Evolutionary conservation across 2,113 vertebrate species (phyloP), one percentile per base, ranked within the genome.

Genomic region (Morone chrysops): DNA sequence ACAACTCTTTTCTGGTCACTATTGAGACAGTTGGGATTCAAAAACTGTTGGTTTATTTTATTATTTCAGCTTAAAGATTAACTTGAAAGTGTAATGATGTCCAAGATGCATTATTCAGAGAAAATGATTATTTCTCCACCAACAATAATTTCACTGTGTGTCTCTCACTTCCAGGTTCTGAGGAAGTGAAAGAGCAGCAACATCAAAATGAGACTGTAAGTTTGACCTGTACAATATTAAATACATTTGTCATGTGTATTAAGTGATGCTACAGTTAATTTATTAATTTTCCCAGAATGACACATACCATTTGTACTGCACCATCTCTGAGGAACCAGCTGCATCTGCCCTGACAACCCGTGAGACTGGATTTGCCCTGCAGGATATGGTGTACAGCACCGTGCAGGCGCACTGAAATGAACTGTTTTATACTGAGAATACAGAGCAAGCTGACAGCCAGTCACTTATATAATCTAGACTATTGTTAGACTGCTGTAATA

Each of bases 241-340:
- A 14, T 41, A 2, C 50, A 20, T 63, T 4, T 38, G 7, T 0
- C 4, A 17, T 40, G 6, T 61, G n/a, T 17, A 54, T 54, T 18
- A 40, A 45, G 17, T 36, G 0, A n/a, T 41, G 20, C 13, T 25
- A 0, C 31, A 50, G 2, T 45, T n/a, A 38, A 8, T 71, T 38
- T 48, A 11, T 80, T 62, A 56, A 1, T 14, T 48, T n/a, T n/a
- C 48, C 20, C 54, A 87, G 77, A 5, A 17, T 48, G 66, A 77
- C 59, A 54, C 25, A 4, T 63, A 82, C 47, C 54, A 89, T 22
- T 0, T 72, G 4, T 91, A 91, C 45, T 61, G 17, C 41, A 56
- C 43, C 8, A 83, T 93, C 50, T 13, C 75, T 18, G 51, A 89
- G 11, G 25, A 57, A 50, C 50, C 40, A 38, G 20, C 51, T 53